A percentile compares a stretch with the other conserved stretches of the same genome.
These are phyloP conservation scores for Atopsyche davidsoni DNA, from an alignment of 1,140 invertebrate genomes.

Conservation along the genomic window DNA sequence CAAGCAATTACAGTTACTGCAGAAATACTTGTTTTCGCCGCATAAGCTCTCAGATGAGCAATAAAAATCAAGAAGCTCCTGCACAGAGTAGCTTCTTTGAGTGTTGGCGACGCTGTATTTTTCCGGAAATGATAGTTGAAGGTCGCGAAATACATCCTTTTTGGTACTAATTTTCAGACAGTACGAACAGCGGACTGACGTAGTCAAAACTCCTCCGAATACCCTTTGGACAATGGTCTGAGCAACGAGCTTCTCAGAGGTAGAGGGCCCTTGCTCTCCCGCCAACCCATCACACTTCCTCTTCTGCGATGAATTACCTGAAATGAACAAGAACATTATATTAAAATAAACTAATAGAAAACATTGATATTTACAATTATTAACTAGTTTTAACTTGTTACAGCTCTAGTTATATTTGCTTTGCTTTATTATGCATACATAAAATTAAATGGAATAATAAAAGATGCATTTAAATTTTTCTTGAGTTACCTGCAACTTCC, in stretches of 20 bases:
- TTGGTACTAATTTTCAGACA: constrained; percentile 65
- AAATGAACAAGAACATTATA: too few relatives aligned
- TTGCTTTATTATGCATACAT: too few relatives aligned
- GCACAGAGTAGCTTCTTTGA: constrained; percentile 53
- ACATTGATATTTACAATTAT: background rate
- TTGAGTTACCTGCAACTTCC: too few relatives aligned
- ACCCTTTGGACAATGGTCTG: constrained; percentile 56
- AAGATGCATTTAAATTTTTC: too few relatives aligned
- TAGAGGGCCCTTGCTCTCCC: background rate
- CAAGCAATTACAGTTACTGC: constrained; percentile 65
- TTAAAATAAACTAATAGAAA: too few relatives aligned
- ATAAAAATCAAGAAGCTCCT: constrained; percentile 69
- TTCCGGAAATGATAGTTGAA: constrained; percentile 75
- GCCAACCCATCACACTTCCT: background rate
- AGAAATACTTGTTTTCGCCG: constrained; percentile 77
- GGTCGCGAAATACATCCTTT: constrained; percentile 70
- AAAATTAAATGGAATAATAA: too few relatives aligned
- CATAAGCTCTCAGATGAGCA: constrained; percentile 65
- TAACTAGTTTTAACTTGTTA: too few relatives aligned
- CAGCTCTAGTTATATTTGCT: too few relatives aligned
- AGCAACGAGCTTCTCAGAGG: background rate
- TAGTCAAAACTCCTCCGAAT: constrained; percentile 68
- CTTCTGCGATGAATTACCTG: too few relatives aligned
- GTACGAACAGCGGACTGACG: constrained; percentile 62
- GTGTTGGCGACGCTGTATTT: constrained; percentile 36